A percentile compares a stretch with the other conserved stretches of the same genome.
Evolutionary conservation across 1,140 invertebrate species (phyloP).

Genomic region (Trissolcus basalis): DNA sequence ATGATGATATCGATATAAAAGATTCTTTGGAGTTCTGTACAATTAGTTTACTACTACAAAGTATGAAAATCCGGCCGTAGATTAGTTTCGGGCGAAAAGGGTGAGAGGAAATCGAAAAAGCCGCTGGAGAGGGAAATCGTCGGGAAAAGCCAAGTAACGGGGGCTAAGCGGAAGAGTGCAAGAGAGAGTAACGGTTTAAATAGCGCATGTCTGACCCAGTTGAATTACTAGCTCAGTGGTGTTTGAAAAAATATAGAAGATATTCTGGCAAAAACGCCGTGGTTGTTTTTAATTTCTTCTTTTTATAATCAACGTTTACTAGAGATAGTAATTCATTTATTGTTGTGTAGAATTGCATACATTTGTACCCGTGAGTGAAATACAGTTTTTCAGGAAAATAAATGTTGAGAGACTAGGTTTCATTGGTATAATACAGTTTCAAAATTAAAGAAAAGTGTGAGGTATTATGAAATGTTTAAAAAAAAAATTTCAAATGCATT

Average conservation of each 20-base stretch:
- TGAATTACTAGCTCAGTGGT: slow-evolving; percentile 46
- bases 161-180: slow-evolving; percentile 18
- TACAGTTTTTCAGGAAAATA: too few species aligned
- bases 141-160: slow-evolving; percentile 7
- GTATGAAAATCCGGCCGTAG: slow-evolving; percentile 42
- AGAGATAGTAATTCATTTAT: too few species aligned
- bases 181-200: slow-evolving; percentile 49
- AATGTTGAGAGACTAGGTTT: too few species aligned
- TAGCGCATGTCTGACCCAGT: slow-evolving; percentile 55
- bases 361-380: too few species aligned
- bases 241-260: slow-evolving; percentile 49
- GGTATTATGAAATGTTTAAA: too few species aligned
- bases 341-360: too few species aligned
- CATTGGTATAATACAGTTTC: too few species aligned
- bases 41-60: slow-evolving; percentile 33
- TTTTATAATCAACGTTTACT: slow-evolving; percentile 46
- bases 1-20: neutral
- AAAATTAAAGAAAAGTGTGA: too few species aligned
- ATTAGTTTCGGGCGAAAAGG: slow-evolving; percentile 33
- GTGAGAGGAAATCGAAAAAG: slow-evolving; percentile 46
- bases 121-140: slow-evolving; percentile 31
- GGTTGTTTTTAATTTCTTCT: slow-evolving; percentile 51
- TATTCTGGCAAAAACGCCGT: slow-evolving; percentile 27
- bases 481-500: too few species aligned
- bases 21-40: slow-evolving; percentile 10